phyloP scores from a whole-genome alignment of 1,140 invertebrate genomes.

The Drosophila pseudoobscura region DNA sequence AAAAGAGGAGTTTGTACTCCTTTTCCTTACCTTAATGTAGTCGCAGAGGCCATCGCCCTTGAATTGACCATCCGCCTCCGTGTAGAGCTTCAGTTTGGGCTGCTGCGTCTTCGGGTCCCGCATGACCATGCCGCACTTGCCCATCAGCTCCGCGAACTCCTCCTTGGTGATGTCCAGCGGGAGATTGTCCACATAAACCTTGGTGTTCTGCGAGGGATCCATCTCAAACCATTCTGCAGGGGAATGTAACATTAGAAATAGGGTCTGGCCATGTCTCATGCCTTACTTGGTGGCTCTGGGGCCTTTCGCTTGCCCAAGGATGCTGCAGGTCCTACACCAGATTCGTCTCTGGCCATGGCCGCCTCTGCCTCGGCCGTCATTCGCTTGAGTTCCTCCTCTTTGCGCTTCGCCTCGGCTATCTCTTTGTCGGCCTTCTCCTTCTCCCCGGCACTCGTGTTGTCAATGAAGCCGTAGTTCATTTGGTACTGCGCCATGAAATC shows the following conservation, averaged over 20 bases:
- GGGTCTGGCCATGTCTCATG: not conserved
- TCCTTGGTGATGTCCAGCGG: conserved; percentile 95
- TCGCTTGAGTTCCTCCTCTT: conserved; percentile 62
- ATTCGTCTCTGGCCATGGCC: conserved; percentile 65
- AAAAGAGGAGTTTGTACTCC: conserved; percentile 54
- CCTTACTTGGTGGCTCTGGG: conserved; percentile 83
- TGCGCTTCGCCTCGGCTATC: conserved; percentile 55
- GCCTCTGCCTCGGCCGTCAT: conserved; percentile 75
- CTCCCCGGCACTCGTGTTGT: conserved; percentile 84
- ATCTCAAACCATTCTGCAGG: conserved; percentile 94
- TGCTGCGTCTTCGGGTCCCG: conserved; percentile 92
- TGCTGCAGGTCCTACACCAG: conserved; percentile 26
- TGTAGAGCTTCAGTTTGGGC: conserved; percentile 98
- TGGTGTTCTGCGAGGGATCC: conserved; percentile 96
- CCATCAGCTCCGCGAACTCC: conserved; percentile 95
- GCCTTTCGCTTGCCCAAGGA: conserved; percentile 82
- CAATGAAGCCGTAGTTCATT: conserved; percentile 95
- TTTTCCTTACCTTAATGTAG: conserved; percentile 92
- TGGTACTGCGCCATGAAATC: conserved; percentile 98
- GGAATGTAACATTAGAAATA: not conserved
- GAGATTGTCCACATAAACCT: conserved; percentile 98
- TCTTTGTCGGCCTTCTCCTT: conserved; percentile 66
- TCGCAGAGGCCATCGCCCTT: conserved; percentile 99
- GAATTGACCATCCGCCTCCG: conserved; percentile 90
- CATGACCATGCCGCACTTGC: conserved; percentile 98